Evolutionary conservation across 2,888 invertebrate genomes (phyloP).

Genomic region (Hyalella azteca): DNA sequence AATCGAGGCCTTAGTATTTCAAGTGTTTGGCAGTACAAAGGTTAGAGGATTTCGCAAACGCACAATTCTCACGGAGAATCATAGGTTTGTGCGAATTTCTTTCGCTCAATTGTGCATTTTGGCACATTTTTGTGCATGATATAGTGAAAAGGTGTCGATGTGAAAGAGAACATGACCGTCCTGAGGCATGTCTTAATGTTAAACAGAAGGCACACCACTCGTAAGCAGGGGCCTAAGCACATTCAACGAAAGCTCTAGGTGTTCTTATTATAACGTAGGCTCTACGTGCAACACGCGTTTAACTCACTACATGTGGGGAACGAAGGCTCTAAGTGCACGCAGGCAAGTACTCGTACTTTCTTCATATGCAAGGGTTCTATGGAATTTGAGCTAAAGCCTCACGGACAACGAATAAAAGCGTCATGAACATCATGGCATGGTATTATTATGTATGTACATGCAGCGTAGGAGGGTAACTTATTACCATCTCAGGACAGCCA

Average conservation of each 20-base stretch:
- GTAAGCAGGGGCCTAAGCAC: conserved; percentile 30
- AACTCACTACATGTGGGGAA: conserved; percentile 24
- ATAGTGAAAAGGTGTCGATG: background rate
- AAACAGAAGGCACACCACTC: conserved; percentile 30
- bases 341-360: conserved; percentile 3
- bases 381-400: conserved; percentile 33
- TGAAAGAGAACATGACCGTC: conserved; percentile 13
- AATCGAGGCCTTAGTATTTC: too few relatives aligned
- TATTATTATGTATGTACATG: background rate
- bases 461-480: background rate
- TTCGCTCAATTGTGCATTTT: too few relatives aligned
- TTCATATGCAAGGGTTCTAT: conserved; percentile 32
- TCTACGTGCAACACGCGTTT: conserved; percentile 27
- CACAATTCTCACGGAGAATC: too few relatives aligned
- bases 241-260: conserved; percentile 35
- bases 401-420: conserved; percentile 20
- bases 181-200: conserved; percentile 5
- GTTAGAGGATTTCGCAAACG: too few relatives aligned
- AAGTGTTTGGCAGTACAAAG: too few relatives aligned
- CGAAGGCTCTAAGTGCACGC: conserved; percentile 34
- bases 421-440: background rate
- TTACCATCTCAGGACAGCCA: background rate
- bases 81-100: too few relatives aligned
- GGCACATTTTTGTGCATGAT: conserved; percentile 29
- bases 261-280: conserved; percentile 30